Evolutionary conservation across 2,888 invertebrate species (phyloP).

Genomic region (Coelinius sp.): DNA sequence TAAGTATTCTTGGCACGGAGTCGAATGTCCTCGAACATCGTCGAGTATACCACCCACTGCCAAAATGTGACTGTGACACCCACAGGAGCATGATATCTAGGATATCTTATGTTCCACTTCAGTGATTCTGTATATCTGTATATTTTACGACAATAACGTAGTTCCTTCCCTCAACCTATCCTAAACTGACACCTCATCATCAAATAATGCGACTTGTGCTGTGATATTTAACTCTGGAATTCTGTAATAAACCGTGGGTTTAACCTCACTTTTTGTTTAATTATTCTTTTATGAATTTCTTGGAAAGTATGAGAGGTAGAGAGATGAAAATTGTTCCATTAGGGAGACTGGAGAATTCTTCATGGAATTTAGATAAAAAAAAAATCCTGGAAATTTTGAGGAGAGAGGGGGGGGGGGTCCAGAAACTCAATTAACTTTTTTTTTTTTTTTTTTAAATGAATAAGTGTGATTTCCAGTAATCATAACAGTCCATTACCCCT

Average conservation of each 20-base stretch:
- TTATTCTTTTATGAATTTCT: background rate
- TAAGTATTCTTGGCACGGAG: slow-evolving; percentile 35
- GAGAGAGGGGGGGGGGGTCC: no score
- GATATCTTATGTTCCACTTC: background rate
- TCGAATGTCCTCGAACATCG: slow-evolving; percentile 28
- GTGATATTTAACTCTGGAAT: background rate
- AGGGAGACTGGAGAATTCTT: no score
- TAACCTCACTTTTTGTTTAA: background rate
- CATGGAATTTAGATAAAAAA: no score
- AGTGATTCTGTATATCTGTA: background rate
- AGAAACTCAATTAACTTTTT: no score
- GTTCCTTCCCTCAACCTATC: background rate
- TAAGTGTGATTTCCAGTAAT: no score
- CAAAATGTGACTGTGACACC: slow-evolving; percentile 20
- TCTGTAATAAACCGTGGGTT: background rate
- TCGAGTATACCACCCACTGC: background rate
- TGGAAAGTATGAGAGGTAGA: no score
- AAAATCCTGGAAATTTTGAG: no score
- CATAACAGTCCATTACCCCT: no score
- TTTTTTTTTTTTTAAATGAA: no score
- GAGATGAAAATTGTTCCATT: no score
- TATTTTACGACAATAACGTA: background rate
- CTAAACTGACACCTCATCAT: background rate
- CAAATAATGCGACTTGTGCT: background rate
- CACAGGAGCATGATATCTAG: background rate